Conservation (phyloP, 2,797 vertebrate genomes). For the Xiphorhynchus erythropygius region DNA sequence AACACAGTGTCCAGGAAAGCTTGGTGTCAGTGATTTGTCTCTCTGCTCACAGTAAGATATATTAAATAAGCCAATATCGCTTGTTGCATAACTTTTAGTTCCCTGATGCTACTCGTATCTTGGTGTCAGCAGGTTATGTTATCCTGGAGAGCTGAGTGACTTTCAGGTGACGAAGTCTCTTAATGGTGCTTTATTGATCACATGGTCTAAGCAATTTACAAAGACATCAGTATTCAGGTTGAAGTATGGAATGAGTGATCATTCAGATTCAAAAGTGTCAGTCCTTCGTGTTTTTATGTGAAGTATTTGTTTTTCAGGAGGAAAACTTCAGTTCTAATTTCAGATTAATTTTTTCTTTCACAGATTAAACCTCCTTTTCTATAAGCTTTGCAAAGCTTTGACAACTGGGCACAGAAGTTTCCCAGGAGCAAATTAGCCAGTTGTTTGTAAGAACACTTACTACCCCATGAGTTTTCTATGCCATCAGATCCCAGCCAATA, state of each 20-base stretch:
- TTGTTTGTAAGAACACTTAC: background rate
- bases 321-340: background rate
- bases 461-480: background rate
- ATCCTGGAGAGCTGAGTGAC: background rate
- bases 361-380: background rate
- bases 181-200: background rate
- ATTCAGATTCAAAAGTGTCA: background rate
- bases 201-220: background rate
- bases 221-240: background rate
- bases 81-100: background rate
- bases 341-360: background rate
- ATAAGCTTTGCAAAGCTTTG: background rate
- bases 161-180: background rate
- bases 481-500: background rate
- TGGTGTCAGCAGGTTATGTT: background rate
- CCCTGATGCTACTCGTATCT: background rate
- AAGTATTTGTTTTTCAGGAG: background rate
- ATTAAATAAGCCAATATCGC: background rate
- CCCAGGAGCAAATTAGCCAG: background rate
- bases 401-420: background rate
- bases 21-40: background rate
- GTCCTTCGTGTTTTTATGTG: background rate
- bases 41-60: background rate
- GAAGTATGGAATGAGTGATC: background rate
- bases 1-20: background rate